Base-by-base conservation (phyloP, 2,888 invertebrate genomes). In the Nomada flava region DNA sequence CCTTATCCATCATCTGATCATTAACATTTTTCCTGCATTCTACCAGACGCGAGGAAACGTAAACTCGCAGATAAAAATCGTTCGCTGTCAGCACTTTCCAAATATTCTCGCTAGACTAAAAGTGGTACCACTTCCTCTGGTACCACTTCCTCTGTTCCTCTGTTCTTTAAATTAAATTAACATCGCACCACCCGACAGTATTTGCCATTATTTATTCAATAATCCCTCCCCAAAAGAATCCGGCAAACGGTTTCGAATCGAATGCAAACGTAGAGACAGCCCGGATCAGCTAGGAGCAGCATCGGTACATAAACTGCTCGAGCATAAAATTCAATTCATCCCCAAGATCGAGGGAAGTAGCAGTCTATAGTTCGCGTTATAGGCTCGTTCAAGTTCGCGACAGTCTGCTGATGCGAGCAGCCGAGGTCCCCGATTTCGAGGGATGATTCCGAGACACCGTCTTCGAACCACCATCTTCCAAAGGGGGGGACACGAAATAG, bases 241-340 rank as follows among this genome's bases (percentile, higher is more conserved):
- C 23, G 36, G 7, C 47, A 29, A 29, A 60, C 11, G 18, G 9
- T 47, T 5, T 36, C 15, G 18, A 26, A 55, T 13, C 52, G 53
- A 74, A 29, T 15, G 26, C 50, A 29, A 18, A 36, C 11, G 42
- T 2, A 2, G 52, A n/a, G 60, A 26, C 50, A 57, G 62, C 29
- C 20, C 23, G 26, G 64, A 47, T 44, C 59, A 47, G 15, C 47
- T 11, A 3, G 52, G 18, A 57, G 47, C 68, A 79, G 85, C 63
- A 69, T 78, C 77, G 82, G 82, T 87, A 88, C 89, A 90, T 91
- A 90, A 89, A 89, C 74, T 82, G 79, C 77, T 79, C 75, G 84
- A 83, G 83, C 84, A 88, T 90, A 91, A 89, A 91, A 91, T 91
- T 90, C 86, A 90, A 90, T 91, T 89, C 83, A 82, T 86, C 86